Evolutionary conservation across 2,113 vertebrate species (phyloP).

Genomic region (Prunella fulvescens): DNA sequence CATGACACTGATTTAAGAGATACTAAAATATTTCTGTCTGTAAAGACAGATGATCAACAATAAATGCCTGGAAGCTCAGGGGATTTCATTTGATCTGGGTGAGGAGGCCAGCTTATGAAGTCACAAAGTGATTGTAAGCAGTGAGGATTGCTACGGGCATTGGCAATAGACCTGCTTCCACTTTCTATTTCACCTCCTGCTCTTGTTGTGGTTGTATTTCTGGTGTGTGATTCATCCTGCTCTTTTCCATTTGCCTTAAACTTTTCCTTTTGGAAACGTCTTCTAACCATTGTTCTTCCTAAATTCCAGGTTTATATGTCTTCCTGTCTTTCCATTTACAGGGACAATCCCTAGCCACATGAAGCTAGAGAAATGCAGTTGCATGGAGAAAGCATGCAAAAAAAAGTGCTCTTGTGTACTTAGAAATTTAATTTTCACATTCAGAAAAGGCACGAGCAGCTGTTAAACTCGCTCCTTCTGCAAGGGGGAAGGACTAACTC

Average conservation of each 20-base stretch:
- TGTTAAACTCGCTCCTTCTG: neutral
- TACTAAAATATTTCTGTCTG: neutral
- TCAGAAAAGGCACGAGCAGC: neutral
- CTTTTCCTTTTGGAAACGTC: neutral
- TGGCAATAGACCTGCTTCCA: neutral
- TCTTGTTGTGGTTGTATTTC: neutral
- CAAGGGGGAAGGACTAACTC: neutral
- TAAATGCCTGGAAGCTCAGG: neutral
- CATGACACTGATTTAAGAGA: neutral
- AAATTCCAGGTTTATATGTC: neutral
- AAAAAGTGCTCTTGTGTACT: neutral
- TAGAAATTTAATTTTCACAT: neutral
- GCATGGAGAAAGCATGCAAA: neutral
- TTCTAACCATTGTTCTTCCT: neutral
- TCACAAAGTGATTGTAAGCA: neutral
- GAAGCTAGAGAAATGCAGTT: neutral
- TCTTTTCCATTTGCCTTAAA: neutral
- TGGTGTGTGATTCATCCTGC: neutral
- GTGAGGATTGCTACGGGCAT: accelerated
- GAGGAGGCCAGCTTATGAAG: neutral
- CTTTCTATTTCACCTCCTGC: neutral
- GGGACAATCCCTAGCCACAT: neutral
- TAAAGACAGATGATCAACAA: neutral
- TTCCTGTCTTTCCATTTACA: neutral
- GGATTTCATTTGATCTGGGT: neutral